A percentile compares a stretch with the other conserved stretches of the same genome.
Evolutionary conservation across 2,888 invertebrate species (phyloP).

Genomic region (Epirrita christyi): DNA sequence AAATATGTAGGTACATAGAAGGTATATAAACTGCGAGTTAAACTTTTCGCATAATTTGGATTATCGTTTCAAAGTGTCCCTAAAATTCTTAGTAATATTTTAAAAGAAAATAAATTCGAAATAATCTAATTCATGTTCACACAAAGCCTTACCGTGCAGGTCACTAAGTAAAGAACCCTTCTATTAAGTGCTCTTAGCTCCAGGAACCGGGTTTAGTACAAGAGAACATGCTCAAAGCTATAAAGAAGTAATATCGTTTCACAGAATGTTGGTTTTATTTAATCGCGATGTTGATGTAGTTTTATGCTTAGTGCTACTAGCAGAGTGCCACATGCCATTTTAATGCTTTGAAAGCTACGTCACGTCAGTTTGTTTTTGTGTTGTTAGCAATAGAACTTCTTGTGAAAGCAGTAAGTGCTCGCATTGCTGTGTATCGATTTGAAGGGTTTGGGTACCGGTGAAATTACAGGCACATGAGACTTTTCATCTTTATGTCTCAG

Average conservation of each 20-base stretch:
- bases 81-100: background rate
- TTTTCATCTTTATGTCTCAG: too few relatives aligned
- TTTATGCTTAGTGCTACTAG: background rate
- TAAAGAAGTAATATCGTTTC: constrained; percentile 31
- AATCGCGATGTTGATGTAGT: constrained; percentile 2
- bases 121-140: constrained; percentile 21
- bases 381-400: too few relatives aligned
- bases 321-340: background rate
- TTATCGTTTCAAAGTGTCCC: too few relatives aligned
- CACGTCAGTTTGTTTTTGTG: too few relatives aligned
- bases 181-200: constrained; percentile 47
- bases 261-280: constrained; percentile 32
- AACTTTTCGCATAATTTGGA: too few relatives aligned
- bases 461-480: too few relatives aligned
- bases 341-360: background rate
- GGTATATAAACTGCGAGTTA: too few relatives aligned
- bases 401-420: too few relatives aligned
- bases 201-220: constrained; percentile 43
- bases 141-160: constrained; percentile 26
- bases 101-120: constrained; percentile 7
- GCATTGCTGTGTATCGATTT: too few relatives aligned
- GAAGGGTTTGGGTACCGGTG: too few relatives aligned
- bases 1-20: too few relatives aligned
- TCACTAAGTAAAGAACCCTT: constrained; percentile 50
- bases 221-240: constrained; percentile 43